These are phyloP conservation scores for Polypedilum vanderplanki DNA, from an alignment of 1,140 invertebrate species.

Conservation along the genomic window DNA sequence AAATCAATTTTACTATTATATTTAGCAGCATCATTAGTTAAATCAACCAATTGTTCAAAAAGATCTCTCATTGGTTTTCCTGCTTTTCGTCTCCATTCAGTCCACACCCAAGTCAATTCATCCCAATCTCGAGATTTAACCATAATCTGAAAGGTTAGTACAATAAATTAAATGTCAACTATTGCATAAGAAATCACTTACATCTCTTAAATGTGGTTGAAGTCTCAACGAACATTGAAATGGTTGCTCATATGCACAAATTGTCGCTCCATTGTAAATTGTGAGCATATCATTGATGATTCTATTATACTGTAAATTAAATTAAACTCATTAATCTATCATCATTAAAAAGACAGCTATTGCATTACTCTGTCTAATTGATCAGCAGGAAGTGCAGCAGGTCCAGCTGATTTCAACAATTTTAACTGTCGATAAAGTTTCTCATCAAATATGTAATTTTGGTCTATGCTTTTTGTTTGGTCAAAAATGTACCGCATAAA, in stretches of 20 bases:
- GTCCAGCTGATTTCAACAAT: constrained; percentile 72
- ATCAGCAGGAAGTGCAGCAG: constrained; percentile 72
- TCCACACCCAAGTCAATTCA: constrained; percentile 78
- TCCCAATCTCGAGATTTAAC: constrained; percentile 74
- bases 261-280: constrained; percentile 77
- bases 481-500: constrained; percentile 71
- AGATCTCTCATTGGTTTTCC: constrained; percentile 70
- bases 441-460: constrained; percentile 59
- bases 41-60: constrained; percentile 72
- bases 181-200: constrained; percentile 41
- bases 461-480: constrained; percentile 57
- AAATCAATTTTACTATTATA: constrained; percentile 65
- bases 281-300: constrained; percentile 81
- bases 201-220: constrained; percentile 65
- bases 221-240: constrained; percentile 71
- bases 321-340: constrained; percentile 22
- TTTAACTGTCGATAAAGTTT: constrained; percentile 64
- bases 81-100: constrained; percentile 74
- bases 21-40: constrained; percentile 80
- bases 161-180: constrained; percentile 24
- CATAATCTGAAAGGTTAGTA: constrained; percentile 47
- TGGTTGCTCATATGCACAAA: constrained; percentile 76
- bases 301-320: constrained; percentile 66
- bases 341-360: background rate
- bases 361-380: constrained; percentile 68